These are phyloP conservation scores for Rhagoletis zephyria DNA, from an alignment of 1,140 invertebrate genomes.

Conservation along the genomic window DNA sequence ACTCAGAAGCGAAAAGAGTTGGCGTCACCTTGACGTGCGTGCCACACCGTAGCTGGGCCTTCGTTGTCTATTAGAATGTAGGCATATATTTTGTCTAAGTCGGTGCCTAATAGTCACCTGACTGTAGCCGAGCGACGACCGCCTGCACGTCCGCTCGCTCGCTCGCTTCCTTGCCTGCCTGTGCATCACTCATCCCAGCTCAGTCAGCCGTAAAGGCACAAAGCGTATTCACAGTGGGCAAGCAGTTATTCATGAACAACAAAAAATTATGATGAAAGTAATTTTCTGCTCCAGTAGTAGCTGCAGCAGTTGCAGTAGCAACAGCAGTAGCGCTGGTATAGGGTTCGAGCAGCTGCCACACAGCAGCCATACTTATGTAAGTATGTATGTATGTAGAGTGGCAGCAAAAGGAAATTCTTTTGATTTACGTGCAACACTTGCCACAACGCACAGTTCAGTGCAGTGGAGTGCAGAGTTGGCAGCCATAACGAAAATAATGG, in stretches of 20 bases:
- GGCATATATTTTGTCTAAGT: neutral
- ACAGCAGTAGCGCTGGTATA: neutral
- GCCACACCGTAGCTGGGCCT: neutral
- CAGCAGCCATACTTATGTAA: neutral
- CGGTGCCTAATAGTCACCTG: conserved; percentile 9
- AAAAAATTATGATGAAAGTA: conserved; percentile 56
- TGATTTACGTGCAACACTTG: conserved; percentile 50
- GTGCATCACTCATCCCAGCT: neutral
- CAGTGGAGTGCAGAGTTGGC: conserved; percentile 20
- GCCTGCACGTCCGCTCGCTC: neutral
- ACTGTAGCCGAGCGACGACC: neutral
- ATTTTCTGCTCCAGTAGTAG: conserved; percentile 57
- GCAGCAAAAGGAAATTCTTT: conserved; percentile 44
- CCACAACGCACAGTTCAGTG: conserved; percentile 19
- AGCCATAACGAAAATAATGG: conserved; percentile 31
- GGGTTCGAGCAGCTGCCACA: conserved; percentile 17
- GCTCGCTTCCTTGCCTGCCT: neutral
- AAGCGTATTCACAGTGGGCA: neutral
- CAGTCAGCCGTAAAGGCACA: conserved; percentile 39
- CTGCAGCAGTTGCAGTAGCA: conserved; percentile 35
- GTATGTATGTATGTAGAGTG: neutral
- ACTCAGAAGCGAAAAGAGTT: conserved; percentile 17
- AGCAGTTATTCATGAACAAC: conserved; percentile 53
- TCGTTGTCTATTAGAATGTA: neutral
- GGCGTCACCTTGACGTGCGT: conserved; percentile 41